These are phyloP conservation scores for Coracias cyanogaster DNA, from an alignment of 2,797 vertebrate species.

Conservation along the genomic window DNA sequence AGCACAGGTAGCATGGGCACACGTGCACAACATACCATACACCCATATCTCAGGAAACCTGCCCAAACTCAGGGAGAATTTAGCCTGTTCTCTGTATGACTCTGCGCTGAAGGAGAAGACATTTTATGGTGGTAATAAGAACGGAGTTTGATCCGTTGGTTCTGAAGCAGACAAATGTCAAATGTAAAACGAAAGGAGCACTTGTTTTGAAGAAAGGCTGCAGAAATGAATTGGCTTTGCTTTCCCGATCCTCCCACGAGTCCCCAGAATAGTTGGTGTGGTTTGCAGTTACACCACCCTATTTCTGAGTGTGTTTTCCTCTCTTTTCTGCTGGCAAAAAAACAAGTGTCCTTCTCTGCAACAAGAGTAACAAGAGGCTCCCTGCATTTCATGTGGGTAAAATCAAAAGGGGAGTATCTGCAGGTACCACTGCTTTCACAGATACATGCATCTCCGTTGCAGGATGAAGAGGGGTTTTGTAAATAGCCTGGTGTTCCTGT, in stretches of 20 bases:
- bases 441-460: neutral
- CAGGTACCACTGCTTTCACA: neutral
- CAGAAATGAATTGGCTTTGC: conserved; percentile 29
- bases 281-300: neutral
- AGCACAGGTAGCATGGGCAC: rapidly evolving
- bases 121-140: neutral
- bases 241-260: conserved; percentile 35
- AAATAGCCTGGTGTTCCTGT: neutral
- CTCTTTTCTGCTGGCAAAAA: neutral
- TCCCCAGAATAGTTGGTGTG: conserved; percentile 34
- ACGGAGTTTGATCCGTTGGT: neutral
- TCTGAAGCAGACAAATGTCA: neutral
- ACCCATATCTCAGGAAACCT: neutral
- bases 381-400: neutral
- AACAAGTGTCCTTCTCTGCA: neutral
- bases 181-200: neutral
- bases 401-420: neutral
- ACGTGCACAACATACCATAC: rapidly evolving
- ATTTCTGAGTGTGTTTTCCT: neutral
- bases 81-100: neutral
- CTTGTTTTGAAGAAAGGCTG: conserved; percentile 38
- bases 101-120: neutral
- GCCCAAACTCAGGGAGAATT: neutral
- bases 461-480: neutral
- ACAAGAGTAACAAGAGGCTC: neutral